Evolutionary conservation across 1,140 invertebrate species (phyloP).

Genomic region (Heliconius eleuchia): DNA sequence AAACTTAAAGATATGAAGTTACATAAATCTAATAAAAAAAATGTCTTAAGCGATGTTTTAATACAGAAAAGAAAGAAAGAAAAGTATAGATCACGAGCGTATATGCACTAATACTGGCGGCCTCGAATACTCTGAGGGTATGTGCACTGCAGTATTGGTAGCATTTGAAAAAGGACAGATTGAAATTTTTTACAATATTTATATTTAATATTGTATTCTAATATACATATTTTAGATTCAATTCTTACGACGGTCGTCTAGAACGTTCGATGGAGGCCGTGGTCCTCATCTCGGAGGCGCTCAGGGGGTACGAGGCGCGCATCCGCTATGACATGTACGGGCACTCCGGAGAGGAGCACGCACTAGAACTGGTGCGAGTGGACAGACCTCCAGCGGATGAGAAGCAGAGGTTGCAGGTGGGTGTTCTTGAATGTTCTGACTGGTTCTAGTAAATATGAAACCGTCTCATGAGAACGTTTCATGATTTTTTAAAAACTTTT

Average conservation of each 20-base stretch:
- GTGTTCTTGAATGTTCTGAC: not conserved
- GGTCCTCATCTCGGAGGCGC: slow-evolving; percentile 96
- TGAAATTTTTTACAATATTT: too few species aligned
- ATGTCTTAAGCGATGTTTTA: too few species aligned
- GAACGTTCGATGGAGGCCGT: slow-evolving; percentile 96
- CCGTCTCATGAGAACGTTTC: not conserved
- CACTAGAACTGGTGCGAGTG: slow-evolving; percentile 87
- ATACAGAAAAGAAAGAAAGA: too few species aligned
- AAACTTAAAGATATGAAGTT: too few species aligned
- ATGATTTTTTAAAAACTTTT: not conserved
- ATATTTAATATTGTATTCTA: not conserved
- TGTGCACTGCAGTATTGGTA: too few species aligned
- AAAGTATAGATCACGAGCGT: too few species aligned
- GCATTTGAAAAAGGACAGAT: too few species aligned
- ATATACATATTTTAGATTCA: slow-evolving; percentile 55
- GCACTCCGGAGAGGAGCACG: slow-evolving; percentile 94
- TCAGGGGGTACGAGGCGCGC: slow-evolving; percentile 94
- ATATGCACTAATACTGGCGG: too few species aligned
- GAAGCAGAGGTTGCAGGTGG: slow-evolving; percentile 88
- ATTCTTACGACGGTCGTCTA: slow-evolving; percentile 92
- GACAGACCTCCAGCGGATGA: slow-evolving; percentile 91
- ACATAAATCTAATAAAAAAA: too few species aligned
- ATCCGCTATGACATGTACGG: slow-evolving; percentile 96
- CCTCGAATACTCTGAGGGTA: too few species aligned
- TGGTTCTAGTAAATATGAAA: not conserved